A percentile compares a stretch with the other conserved stretches of the same genome.
These are phyloP conservation scores for Macrophya alboannulata DNA, from an alignment of 2,888 invertebrate species.

Conservation along the genomic window DNA sequence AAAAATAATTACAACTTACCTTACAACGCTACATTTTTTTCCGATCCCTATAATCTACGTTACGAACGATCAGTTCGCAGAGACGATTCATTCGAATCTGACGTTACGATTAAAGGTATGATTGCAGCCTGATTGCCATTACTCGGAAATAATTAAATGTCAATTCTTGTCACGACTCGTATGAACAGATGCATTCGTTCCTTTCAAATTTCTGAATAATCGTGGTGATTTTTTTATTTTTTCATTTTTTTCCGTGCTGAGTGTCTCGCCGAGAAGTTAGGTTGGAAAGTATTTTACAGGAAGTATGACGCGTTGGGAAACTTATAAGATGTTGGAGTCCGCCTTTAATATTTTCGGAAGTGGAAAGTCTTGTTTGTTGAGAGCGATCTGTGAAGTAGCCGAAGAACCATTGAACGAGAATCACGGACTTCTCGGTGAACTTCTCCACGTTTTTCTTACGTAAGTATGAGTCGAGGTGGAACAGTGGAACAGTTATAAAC, in stretches of 20 bases:
- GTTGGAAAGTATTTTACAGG: conserved; percentile 26
- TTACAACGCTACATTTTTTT: conserved; percentile 75
- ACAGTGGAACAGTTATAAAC: conserved; percentile 10
- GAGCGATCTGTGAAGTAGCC: conserved; percentile 90
- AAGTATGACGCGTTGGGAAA: conserved; percentile 72
- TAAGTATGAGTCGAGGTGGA: conserved; percentile 64
- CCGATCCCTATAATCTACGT: conserved; percentile 77
- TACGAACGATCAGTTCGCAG: conserved; percentile 80
- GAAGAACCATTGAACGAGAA: conserved; percentile 85
- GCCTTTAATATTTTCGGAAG: conserved; percentile 68
- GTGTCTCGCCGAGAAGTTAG: background rate
- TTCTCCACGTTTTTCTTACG: conserved; percentile 89
- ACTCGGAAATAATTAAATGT: background rate
- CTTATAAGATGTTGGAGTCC: conserved; percentile 74
- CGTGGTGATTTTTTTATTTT: background rate
- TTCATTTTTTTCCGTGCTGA: background rate
- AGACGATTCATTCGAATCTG: conserved; percentile 71
- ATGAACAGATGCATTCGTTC: background rate
- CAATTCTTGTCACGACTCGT: too few relatives aligned
- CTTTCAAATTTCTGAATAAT: background rate
- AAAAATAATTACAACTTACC: conserved; percentile 79
- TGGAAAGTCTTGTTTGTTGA: conserved; percentile 86
- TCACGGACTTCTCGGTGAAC: conserved; percentile 88
- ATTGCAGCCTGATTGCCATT: background rate
- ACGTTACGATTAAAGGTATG: conserved; percentile 79